Evolutionary conservation across 2,888 invertebrate species (phyloP), one percentile per base, ranked within the genome.

Genomic region (Dasypogon diadema): DNA sequence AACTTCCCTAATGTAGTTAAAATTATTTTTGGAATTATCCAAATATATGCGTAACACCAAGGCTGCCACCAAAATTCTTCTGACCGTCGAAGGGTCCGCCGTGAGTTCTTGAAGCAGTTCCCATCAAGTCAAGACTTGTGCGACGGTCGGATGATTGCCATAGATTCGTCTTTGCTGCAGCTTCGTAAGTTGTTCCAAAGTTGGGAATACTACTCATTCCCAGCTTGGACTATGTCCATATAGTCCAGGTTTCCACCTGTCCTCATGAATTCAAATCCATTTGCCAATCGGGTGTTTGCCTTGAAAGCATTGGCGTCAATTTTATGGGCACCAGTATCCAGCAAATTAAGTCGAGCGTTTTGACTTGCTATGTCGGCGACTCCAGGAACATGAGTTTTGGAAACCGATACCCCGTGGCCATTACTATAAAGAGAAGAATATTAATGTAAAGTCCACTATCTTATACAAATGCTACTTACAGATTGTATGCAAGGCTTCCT

Each of bases 201-300:
- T 83, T 77, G 1, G 84, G 83, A 22, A 83, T 79, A 21, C 80
- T 81, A 42, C 77, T 80, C 2, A 81, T 80, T 2, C 82, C 81
- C 74, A 83, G 1, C 0, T 81, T n/a, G n/a, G n/a, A n/a, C n/a
- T n/a, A n/a, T n/a, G n/a, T n/a, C n/a, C n/a, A n/a, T n/a, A 77
- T 82, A 65, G 22, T 65, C 46, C 21, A 65, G 6, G 5, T 22
- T 65, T 22, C 46, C 65, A 2, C 65, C 65, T 16, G 16, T 16
- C 2, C 65, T 26, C 0, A 22, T 46, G 6, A 65, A 65, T 12
- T 65, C 46, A 3, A 78, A 37, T 79, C 81, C 56, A 2, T 81
- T 82, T 2, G 79, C 82, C 0, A 83, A 83, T 10, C 81, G 79
- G 30, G 79, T 80, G 77, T 83, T 81, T 10, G 80, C 80, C 12